These are phyloP conservation scores for Anoplolepis gracilipes DNA, from an alignment of 1,140 invertebrate species.

Conservation along the genomic window DNA sequence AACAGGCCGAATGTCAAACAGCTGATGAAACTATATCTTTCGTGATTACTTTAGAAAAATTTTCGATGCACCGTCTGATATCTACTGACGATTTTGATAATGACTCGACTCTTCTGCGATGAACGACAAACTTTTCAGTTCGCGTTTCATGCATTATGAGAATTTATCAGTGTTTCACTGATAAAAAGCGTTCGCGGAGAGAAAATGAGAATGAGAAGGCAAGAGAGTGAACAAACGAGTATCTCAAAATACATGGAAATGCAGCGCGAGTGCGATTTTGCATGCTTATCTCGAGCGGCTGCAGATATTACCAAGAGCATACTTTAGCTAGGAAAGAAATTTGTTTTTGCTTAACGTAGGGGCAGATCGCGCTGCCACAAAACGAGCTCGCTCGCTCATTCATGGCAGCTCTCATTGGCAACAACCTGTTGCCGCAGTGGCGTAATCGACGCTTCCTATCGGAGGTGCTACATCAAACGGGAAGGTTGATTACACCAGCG, in stretches of 20 bases:
- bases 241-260: neutral
- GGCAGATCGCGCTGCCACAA: constrained; percentile 50
- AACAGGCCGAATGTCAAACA: too few relatives aligned
- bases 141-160: neutral
- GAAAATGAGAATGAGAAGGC: neutral
- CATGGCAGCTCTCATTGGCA: constrained; percentile 70
- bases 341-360: constrained; percentile 23
- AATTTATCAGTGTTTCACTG: neutral
- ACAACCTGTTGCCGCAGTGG: constrained; percentile 74
- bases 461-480: constrained; percentile 4
- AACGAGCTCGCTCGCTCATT: constrained; percentile 69
- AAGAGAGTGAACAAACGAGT: neutral
- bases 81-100: neutral
- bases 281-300: neutral
- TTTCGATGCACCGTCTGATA: neutral
- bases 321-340: constrained; percentile 42
- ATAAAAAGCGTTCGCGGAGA: neutral
- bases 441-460: constrained; percentile 62
- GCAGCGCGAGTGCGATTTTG: constrained; percentile 6
- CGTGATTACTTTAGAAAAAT: neutral
- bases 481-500: neutral
- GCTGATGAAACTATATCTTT: too few relatives aligned
- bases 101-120: too few relatives aligned
- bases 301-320: neutral
- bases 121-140: neutral